A percentile compares a stretch with the other conserved stretches of the same genome.
Conservation (phyloP, 1,140 invertebrate species). For the Sycophila sp. region DNA sequence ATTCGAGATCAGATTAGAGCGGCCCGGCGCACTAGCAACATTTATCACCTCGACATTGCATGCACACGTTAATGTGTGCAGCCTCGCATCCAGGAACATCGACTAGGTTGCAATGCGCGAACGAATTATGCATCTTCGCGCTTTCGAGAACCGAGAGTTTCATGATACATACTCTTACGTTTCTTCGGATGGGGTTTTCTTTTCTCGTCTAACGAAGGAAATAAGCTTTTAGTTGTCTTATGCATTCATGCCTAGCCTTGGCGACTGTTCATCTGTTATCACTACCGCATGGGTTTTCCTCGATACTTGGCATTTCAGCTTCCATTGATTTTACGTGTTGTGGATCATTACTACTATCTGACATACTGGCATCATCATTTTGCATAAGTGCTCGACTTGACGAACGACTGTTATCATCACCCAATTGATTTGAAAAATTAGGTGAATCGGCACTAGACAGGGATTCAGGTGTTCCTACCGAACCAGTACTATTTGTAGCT, state of each 20-base stretch:
- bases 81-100: constrained; percentile 8
- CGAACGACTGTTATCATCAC: constrained; percentile 64
- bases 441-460: constrained; percentile 72
- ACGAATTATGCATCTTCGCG: not conserved
- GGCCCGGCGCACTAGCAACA: not conserved
- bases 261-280: constrained; percentile 42
- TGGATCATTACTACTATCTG: constrained; percentile 55
- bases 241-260: not conserved
- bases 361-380: constrained; percentile 58
- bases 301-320: constrained; percentile 39
- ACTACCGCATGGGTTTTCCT: constrained; percentile 40
- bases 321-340: constrained; percentile 48
- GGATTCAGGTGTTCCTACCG: constrained; percentile 71
- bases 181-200: constrained; percentile 2
- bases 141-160: not conserved
- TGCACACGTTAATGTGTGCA: not conserved
- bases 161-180: not conserved
- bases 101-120: constrained; percentile 19
- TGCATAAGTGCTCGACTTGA: constrained; percentile 54
- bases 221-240: constrained; percentile 4
- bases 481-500: constrained; percentile 53
- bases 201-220: constrained; percentile 21
- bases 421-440: constrained; percentile 67
- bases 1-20: constrained; percentile 17
- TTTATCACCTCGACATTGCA: not conserved